Percentiles rank a stretch among this genome's conserved stretches.
Evolutionary conservation across 2,888 invertebrate species (phyloP).

Genomic region (Eupsilia transversa): DNA sequence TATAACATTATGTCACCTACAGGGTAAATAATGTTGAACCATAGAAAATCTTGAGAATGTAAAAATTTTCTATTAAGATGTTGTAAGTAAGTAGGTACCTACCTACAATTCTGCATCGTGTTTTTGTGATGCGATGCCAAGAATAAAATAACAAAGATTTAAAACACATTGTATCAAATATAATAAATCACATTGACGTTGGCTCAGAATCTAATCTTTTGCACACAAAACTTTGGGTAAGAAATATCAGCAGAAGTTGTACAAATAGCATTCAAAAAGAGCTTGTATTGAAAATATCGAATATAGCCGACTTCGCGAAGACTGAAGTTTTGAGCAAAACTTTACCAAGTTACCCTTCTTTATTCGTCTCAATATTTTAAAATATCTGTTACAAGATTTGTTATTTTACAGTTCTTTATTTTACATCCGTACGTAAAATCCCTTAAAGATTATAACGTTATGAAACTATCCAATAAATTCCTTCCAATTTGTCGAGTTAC

Average conservation of each 20-base stretch:
- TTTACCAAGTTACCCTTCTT: constrained; percentile 67
- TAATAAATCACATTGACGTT: constrained; percentile 74
- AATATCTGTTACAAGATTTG: constrained; percentile 54
- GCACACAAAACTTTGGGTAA: constrained; percentile 76
- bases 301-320: constrained; percentile 73
- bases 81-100: neutral
- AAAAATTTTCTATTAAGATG: neutral
- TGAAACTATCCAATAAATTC: constrained; percentile 34
- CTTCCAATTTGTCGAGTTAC: constrained; percentile 17
- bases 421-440: neutral
- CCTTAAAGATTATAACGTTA: neutral
- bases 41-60: neutral
- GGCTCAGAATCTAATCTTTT: constrained; percentile 73
- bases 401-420: constrained; percentile 32
- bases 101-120: neutral
- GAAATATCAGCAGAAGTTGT: constrained; percentile 79
- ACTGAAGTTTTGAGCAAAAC: constrained; percentile 74
- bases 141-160: constrained; percentile 57
- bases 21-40: neutral
- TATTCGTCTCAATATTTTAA: constrained; percentile 66
- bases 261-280: constrained; percentile 78
- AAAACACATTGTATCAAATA: constrained; percentile 60
- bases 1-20: too few species aligned
- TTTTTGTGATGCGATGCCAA: constrained; percentile 53
- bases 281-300: constrained; percentile 80